Percentiles rank a stretch among this genome's conserved stretches.
Evolutionary conservation across 2,797 vertebrate species (phyloP).

Genomic region (Siniperca obscura): DNA sequence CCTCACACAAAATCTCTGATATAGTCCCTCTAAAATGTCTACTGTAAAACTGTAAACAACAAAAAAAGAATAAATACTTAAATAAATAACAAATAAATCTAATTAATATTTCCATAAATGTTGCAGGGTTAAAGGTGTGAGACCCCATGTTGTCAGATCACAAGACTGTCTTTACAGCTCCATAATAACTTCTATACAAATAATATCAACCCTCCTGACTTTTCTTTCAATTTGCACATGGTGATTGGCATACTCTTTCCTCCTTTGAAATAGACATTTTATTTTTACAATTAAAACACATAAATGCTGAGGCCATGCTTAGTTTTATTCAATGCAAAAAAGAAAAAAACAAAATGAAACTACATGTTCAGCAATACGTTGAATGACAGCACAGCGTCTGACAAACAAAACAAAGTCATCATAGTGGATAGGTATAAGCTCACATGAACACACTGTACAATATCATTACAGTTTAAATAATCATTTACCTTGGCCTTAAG

Average conservation of each 20-base stretch:
- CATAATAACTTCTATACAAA: background rate
- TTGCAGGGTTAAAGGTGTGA: background rate
- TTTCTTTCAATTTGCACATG: background rate
- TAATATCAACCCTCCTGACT: background rate
- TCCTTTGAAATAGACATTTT: background rate
- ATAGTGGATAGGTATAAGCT: slow-evolving; percentile 83
- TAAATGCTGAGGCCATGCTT: slow-evolving; percentile 83
- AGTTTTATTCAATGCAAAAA: slow-evolving; percentile 85
- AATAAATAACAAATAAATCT: background rate
- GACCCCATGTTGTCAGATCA: background rate
- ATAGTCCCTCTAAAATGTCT: background rate
- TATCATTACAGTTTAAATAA: slow-evolving; percentile 83
- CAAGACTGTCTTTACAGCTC: background rate
- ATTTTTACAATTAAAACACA: slow-evolving; percentile 24
- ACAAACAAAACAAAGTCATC: slow-evolving; percentile 83
- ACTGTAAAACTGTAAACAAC: background rate
- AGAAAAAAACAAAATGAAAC: slow-evolving; percentile 67
- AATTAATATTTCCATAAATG: background rate
- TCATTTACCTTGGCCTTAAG: slow-evolving; percentile 84
- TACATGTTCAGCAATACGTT: slow-evolving; percentile 82
- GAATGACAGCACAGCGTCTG: slow-evolving; percentile 89
- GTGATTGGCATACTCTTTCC: background rate
- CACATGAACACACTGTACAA: slow-evolving; percentile 87
- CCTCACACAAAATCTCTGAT: background rate
- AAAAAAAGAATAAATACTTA: background rate